A percentile compares a stretch with the other conserved stretches of the same genome.
Evolutionary conservation across 1,140 invertebrate genomes (phyloP).

Genomic region (Caenorhabditis inopinata): DNA sequence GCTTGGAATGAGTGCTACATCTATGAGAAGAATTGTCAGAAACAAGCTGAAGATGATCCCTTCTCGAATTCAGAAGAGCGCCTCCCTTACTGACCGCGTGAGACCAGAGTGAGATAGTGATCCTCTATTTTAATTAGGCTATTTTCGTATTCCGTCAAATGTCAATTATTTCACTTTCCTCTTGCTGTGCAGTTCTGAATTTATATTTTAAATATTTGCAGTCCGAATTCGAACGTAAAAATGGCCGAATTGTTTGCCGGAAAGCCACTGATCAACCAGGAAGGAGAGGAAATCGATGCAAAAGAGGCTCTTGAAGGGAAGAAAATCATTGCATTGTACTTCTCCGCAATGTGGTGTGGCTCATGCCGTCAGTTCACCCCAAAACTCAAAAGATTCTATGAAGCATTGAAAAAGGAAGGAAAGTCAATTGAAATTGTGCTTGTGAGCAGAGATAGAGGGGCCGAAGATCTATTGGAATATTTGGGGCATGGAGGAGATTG

Average conservation of each 20-base stretch:
- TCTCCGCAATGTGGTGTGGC: slow-evolving; percentile 71
- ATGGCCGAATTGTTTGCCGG: slow-evolving; percentile 7
- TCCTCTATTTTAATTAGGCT: too few relatives aligned
- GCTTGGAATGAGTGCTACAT: too few relatives aligned
- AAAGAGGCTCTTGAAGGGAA: neutral
- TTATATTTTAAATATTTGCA: too few relatives aligned
- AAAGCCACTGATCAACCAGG: neutral
- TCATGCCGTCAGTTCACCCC: slow-evolving; percentile 70
- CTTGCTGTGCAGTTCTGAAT: too few relatives aligned
- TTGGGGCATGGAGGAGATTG: slow-evolving; percentile 67
- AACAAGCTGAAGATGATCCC: too few relatives aligned
- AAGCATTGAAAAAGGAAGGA: neutral
- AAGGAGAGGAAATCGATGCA: neutral
- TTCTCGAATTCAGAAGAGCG: too few relatives aligned
- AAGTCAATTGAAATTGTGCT: slow-evolving; percentile 52
- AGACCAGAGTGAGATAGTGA: too few relatives aligned
- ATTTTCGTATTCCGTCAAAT: too few relatives aligned
- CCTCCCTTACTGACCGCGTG: too few relatives aligned
- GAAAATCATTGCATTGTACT: slow-evolving; percentile 66
- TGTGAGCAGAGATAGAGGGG: slow-evolving; percentile 65
- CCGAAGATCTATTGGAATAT: slow-evolving; percentile 63
- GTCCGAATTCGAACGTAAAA: too few relatives aligned
- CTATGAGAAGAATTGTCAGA: too few relatives aligned
- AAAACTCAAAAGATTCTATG: slow-evolving; percentile 57
- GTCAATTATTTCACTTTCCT: too few relatives aligned